Conservation (phyloP, 1,140 invertebrate species). For the Aphis gossypii region DNA sequence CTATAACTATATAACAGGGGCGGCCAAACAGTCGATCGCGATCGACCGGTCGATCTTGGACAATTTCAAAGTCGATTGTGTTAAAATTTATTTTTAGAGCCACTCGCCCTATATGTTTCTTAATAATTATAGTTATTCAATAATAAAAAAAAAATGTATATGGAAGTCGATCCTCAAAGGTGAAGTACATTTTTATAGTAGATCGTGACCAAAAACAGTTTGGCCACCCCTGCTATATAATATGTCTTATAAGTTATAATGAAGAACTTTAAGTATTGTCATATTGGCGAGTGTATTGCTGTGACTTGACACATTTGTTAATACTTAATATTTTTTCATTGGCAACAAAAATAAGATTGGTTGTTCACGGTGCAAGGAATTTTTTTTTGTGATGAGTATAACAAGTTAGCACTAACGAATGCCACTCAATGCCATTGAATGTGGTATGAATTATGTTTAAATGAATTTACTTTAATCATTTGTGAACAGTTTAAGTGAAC, state of each 20-base stretch:
- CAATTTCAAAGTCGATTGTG: no score
- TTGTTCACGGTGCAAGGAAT: neutral
- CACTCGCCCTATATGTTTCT: no score
- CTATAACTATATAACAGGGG: neutral
- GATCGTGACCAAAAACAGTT: no score
- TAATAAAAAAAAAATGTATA: no score
- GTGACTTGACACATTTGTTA: neutral
- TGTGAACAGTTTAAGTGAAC: neutral
- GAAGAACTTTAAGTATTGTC: neutral
- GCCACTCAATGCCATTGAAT: neutral
- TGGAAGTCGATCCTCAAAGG: no score
- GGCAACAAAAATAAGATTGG: neutral
- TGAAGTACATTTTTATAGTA: no score
- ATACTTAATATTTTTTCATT: neutral
- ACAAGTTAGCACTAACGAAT: neutral
- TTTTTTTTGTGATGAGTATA: neutral
- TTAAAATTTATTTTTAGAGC: no score
- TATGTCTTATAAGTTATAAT: neutral
- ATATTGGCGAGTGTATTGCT: slow-evolving; percentile 8
- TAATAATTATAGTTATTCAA: no score
- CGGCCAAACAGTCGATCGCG: no score
- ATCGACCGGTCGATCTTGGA: no score
- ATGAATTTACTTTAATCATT: neutral
- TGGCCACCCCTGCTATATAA: no score
- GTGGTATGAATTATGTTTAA: neutral